Base-by-base conservation (phyloP, 2,113 vertebrate genomes). In the Mola mola region DNA sequence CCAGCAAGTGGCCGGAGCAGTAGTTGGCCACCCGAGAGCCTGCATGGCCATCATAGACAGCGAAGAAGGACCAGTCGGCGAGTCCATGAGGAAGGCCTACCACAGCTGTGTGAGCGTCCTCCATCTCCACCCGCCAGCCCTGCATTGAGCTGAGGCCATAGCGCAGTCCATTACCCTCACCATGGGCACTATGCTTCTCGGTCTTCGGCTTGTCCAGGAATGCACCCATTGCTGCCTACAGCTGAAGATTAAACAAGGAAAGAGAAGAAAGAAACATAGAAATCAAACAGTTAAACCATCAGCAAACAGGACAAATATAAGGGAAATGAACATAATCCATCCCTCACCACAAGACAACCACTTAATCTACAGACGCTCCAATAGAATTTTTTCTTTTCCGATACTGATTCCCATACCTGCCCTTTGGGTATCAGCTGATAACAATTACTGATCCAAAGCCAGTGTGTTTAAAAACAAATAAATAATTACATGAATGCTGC, bases 161-260 rank as follows among this genome's bases (percentile, higher is more conserved):
- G 66, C 90, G 93, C 76, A 99, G 92, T 59, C 95, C 95, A 52
- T 99, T 99, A 69, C 98, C 97, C 61, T 95, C 93, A 63, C 98
- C 97, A 2, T 98, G 97, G 85, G 95, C 94, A 67, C 95, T 97
- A 77, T 97, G 97, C 79, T 99, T 99, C 82, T 99, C 98, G 13
- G 98, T 99, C 94, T 99, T 99, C 88, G 97, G 98, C 90, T 99
- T 99, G 91, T 99, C 98, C 94, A 99, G 93, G 94, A 99, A 99
- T 77, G 98, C 98, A 92, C 98, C 98, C 98, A 99, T 99, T 84
- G 76, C 93, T 96, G 90, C 93, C 81, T 91, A 94, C 75, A 89
- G 80, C 88, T 92, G 89, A 19, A 46, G 49, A 66, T 29, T 8
- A 7, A 66, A 8, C 6, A 43, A 40, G 17, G 41, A 26, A 25